Conservation (phyloP, 2,797 vertebrate genomes). For the Cossypha heuglini region DNA sequence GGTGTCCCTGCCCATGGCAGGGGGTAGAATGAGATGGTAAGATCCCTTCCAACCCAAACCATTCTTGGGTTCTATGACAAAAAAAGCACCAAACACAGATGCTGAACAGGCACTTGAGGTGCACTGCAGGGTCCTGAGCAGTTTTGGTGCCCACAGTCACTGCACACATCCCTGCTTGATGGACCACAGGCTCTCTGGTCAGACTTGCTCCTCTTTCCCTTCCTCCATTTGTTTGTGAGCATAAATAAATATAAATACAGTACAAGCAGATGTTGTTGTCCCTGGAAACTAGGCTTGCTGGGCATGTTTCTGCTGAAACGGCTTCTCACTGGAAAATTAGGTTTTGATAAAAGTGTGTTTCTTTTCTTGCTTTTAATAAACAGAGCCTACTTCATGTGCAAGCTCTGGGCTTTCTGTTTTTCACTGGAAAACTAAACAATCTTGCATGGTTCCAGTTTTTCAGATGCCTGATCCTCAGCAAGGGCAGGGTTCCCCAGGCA, state of each 20-base stretch:
- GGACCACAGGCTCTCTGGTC: background rate
- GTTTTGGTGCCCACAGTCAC: background rate
- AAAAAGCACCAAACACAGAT: background rate
- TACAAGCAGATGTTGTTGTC: background rate
- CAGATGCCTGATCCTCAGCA: background rate
- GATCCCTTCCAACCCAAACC: background rate
- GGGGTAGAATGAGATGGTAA: background rate
- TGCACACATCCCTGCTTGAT: rapidly evolving
- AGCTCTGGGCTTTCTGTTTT: background rate
- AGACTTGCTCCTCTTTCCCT: background rate
- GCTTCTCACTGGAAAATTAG: slow-evolving; percentile 32
- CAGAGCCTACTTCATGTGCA: background rate
- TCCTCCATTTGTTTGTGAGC: background rate
- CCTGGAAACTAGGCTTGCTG: slow-evolving; percentile 17
- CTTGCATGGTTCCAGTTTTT: background rate
- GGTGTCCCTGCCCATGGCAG: background rate
- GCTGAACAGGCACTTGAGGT: background rate
- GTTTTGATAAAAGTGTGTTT: slow-evolving; percentile 45
- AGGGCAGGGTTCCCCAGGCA: background rate
- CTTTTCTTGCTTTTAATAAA: slow-evolving; percentile 19
- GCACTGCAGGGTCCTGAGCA: background rate
- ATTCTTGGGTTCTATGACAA: background rate
- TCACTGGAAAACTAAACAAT: background rate
- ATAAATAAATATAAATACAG: slow-evolving; percentile 27
- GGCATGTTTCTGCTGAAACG: background rate